phyloP scores from a whole-genome alignment of 2,113 vertebrate genomes.

The Oreochromis spilurus region DNA sequence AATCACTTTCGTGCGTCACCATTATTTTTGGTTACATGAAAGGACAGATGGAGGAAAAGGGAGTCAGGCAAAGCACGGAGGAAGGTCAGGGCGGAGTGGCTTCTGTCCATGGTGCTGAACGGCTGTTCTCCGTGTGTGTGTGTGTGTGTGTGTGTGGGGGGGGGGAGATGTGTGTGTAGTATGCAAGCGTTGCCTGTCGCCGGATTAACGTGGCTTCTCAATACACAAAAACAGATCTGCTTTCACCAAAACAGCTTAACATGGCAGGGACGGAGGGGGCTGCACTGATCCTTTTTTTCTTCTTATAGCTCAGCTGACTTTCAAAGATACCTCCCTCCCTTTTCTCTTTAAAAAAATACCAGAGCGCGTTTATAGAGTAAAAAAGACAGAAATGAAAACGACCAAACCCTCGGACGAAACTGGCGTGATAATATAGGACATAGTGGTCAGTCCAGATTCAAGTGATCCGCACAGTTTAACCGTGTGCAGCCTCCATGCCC shows the following conservation, averaged over 20 bases:
- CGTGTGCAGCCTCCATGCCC: background rate
- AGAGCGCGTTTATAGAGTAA: background rate
- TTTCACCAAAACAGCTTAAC: constrained; percentile 38
- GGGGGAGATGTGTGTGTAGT: background rate
- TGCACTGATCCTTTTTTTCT: background rate
- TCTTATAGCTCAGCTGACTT: background rate
- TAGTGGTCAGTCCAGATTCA: background rate
- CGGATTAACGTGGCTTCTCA: constrained; percentile 46
- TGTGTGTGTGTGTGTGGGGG: background rate
- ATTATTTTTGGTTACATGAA: background rate
- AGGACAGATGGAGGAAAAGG: background rate
- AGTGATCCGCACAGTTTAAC: background rate
- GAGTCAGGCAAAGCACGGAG: background rate
- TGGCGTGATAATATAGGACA: constrained; percentile 19
- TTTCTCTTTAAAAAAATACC: background rate
- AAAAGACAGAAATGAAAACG: background rate
- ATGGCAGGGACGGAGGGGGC: background rate
- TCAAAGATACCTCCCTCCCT: background rate
- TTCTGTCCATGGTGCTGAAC: constrained; percentile 76
- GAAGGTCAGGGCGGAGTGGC: constrained; percentile 23
- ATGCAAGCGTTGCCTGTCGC: background rate
- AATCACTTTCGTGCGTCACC: background rate
- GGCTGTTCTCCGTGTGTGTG: background rate
- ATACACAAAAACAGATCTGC: constrained; percentile 33
- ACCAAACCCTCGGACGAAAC: background rate